These are phyloP conservation scores for Acanthopleura granulata DNA, from an alignment of 2,888 invertebrate genomes.

Conservation along the genomic window DNA sequence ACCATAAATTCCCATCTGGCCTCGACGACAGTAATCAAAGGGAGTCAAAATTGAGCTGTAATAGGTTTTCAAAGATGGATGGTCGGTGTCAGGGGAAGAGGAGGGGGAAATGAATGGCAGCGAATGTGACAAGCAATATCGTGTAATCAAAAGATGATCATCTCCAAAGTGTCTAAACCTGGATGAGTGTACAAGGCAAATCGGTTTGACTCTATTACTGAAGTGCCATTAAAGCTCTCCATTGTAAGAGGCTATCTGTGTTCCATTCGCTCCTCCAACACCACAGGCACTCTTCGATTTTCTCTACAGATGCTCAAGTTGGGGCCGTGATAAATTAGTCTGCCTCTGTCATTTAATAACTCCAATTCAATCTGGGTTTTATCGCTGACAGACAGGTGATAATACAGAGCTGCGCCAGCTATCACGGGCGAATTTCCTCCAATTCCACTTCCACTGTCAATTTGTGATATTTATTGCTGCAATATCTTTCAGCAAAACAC, in stretches of 20 bases:
- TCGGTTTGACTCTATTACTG: slow-evolving; percentile 20
- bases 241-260: slow-evolving; percentile 14
- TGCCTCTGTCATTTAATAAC: slow-evolving; percentile 18
- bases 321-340: slow-evolving; percentile 14
- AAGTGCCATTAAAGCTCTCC: slow-evolving; percentile 19
- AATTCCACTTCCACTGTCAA: slow-evolving; percentile 18
- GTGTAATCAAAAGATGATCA: slow-evolving; percentile 21
- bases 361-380: slow-evolving; percentile 16
- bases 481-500: slow-evolving; percentile 20
- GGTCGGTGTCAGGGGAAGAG: not conserved
- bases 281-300: not conserved
- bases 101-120: slow-evolving; percentile 19
- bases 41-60: slow-evolving; percentile 21
- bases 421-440: slow-evolving; percentile 14
- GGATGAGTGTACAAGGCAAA: slow-evolving; percentile 20
- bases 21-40: slow-evolving; percentile 15
- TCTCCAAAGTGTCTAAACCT: slow-evolving; percentile 10
- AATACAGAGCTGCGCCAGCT: slow-evolving; percentile 8
- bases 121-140: slow-evolving; percentile 16
- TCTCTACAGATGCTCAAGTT: slow-evolving; percentile 6
- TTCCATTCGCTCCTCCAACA: not conserved
- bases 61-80: slow-evolving; percentile 19
- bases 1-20: slow-evolving; percentile 20
- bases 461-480: slow-evolving; percentile 19
- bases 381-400: slow-evolving; percentile 18